A percentile compares a stretch with the other conserved stretches of the same genome.
Conservation (phyloP, 2,113 vertebrate genomes). For the Chloropsis hardwickii region DNA sequence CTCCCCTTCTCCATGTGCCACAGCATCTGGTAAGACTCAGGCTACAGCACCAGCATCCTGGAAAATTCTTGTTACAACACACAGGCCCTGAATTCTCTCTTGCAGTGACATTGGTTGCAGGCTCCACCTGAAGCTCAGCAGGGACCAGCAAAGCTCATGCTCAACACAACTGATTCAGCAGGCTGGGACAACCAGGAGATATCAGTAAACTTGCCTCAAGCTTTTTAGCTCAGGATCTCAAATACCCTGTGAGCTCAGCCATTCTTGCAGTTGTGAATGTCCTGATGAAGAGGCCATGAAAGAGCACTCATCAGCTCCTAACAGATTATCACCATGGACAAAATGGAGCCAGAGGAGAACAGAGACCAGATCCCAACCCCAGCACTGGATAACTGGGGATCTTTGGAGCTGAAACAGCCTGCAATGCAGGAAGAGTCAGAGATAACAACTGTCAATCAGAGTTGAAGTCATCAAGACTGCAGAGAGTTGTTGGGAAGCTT, state of each 20-base stretch:
- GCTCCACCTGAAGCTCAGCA: neutral
- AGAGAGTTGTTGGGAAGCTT: neutral
- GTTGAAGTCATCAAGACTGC: neutral
- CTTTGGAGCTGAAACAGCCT: neutral
- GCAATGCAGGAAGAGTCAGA: neutral
- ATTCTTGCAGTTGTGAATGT: neutral
- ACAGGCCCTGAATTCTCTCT: neutral
- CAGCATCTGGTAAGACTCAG: neutral
- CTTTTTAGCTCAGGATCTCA: neutral
- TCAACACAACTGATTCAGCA: neutral
- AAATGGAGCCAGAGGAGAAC: neutral
- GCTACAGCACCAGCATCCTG: accelerated
- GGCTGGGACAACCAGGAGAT: neutral
- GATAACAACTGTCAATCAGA: neutral
- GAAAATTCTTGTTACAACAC: accelerated
- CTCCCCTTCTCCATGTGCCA: neutral
- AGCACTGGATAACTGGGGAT: neutral
- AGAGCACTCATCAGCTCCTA: neutral
- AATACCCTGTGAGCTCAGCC: neutral
- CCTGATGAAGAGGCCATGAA: neutral
- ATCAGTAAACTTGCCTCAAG: neutral
- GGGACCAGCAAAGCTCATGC: neutral
- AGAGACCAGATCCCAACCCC: neutral
- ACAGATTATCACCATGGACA: neutral
- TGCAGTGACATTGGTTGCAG: neutral